Evolutionary conservation across 2,888 invertebrate genomes (phyloP).

Genomic region (Harpalus rubripes): DNA sequence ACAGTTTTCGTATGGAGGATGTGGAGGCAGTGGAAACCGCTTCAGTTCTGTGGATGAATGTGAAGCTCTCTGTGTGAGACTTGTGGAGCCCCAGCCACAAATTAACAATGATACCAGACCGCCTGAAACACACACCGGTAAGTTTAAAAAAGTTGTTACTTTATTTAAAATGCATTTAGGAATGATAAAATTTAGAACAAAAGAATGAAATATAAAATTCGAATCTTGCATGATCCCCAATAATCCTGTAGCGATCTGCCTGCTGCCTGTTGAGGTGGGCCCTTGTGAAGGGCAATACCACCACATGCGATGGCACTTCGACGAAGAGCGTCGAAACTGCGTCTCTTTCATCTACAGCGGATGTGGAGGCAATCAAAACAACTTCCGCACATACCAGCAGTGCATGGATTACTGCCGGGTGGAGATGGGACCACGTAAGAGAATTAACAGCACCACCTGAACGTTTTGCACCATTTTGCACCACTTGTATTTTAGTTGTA

Average conservation of each 20-base stretch:
- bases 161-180: no score
- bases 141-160: conserved; percentile 38
- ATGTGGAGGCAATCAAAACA: conserved; percentile 93
- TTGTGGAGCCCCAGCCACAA: conserved; percentile 78
- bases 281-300: conserved; percentile 79
- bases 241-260: conserved; percentile 81
- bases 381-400: conserved; percentile 86
- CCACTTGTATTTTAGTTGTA: background rate
- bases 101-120: conserved; percentile 74
- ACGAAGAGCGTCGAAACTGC: conserved; percentile 85
- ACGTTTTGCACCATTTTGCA: background rate
- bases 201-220: background rate
- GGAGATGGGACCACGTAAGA: conserved; percentile 36
- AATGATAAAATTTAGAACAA: background rate
- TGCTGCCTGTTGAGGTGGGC: conserved; percentile 82
- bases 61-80: conserved; percentile 84
- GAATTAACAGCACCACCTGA: background rate
- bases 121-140: conserved; percentile 74
- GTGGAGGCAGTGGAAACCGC: conserved; percentile 90
- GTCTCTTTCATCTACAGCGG: conserved; percentile 90
- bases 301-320: conserved; percentile 87
- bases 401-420: conserved; percentile 82
- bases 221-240: background rate
- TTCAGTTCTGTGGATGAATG: conserved; percentile 89
- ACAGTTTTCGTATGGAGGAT: conserved; percentile 89